Base-by-base conservation (phyloP, 2,888 invertebrate genomes). In the Gryllus longicercus region DNA sequence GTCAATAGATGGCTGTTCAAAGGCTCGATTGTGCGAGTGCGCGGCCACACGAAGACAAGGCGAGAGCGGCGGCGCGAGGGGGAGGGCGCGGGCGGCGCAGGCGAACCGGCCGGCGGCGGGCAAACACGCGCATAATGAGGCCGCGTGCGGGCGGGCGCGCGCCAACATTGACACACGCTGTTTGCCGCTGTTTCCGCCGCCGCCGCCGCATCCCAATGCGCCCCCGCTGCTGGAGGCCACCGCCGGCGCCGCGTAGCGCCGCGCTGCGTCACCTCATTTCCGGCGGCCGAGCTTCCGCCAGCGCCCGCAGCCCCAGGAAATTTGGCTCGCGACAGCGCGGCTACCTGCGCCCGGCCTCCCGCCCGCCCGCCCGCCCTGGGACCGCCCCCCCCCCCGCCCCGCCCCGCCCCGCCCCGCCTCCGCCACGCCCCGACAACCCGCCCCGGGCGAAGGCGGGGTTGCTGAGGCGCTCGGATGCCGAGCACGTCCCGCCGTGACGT, bases 341-440 rank as follows among this genome's bases (percentile, higher is more conserved):
- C 79, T 77, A 38, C 77, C 49, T 38, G 21, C 77, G n/a, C 38
- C 79, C 23, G 76, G 50, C 21, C 75, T n/a, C 50, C 18, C 2
- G 18, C 18, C 63, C 63, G 16, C 63, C 14, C n/a, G 14, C 63
- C 63, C 12, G n/a, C 63, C 63, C 16, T 11, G 63, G 5, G n/a
- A n/a, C 51, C 78, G 77, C 51, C 76, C 79, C n/a, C 78, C 74
- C 79, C 76, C 76, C n/a, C n/a, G n/a, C 1, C 77, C 79, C 79
- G 23, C 79, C 21, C 51, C 78, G 77, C 51, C 76, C 79, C n/a
- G 79, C 74, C 79, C 76, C 76, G 75, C 79, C 79, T 76, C 77
- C 75, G 74, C 25, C 63, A 76, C 23, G 50, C 78, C 63, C 78
- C 51, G 63, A 76, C 16, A 77, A 51, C 79, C 50, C 78, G 75